Base-by-base conservation (phyloP, 2,797 vertebrate genomes). In the Hippopotamyrus pictus region DNA sequence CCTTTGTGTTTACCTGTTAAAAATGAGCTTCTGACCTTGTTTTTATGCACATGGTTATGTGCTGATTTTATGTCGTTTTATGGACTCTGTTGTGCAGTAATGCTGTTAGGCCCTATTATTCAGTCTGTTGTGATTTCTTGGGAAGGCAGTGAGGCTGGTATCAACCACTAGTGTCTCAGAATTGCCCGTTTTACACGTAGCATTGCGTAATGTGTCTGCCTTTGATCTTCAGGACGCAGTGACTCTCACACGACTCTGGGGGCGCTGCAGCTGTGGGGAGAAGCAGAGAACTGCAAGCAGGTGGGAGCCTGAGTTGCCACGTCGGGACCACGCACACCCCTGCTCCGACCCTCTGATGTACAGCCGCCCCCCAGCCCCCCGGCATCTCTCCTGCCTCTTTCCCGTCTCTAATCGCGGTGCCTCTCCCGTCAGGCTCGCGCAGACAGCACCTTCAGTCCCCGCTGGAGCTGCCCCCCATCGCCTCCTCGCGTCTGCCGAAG, bases 161-260 rank as follows among this genome's bases (percentile, higher is more conserved):
- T 79, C 17, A 19, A 79, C 5, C 41, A 46, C 6, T 44, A n/a
- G 19, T 79, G 37, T 79, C 41, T 19, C 73, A 79, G 37, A 79
- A 79, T 41, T 79, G 73, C 37, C 37, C 19, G 33, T 79, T 46
- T 79, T 46, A 41, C 37, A 41, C 17, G 14, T 46, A 8, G 73
- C 73, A 19, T 79, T 79, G 73, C 19, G 37, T 46, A 46, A 41
- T 41, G 41, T 19, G 41, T n/a, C 29, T 54, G 48, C 41, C 33
- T 89, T 46, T 89, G 59, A 19, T 41, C 53, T 88, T 51, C 53
- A 88, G 89, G 89, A 12, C 17, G 50, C 25, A 86, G 59, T 14
- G 85, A 89, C 7, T 11, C 53, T 37, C 53, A n/a, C 41, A 5
- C 50, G 25, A 33, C 51, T 46, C 54, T 83, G 22, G 69, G 22